Evolutionary conservation across 2,113 vertebrate species (phyloP).

Genomic region (Platichthys flesus): DNA sequence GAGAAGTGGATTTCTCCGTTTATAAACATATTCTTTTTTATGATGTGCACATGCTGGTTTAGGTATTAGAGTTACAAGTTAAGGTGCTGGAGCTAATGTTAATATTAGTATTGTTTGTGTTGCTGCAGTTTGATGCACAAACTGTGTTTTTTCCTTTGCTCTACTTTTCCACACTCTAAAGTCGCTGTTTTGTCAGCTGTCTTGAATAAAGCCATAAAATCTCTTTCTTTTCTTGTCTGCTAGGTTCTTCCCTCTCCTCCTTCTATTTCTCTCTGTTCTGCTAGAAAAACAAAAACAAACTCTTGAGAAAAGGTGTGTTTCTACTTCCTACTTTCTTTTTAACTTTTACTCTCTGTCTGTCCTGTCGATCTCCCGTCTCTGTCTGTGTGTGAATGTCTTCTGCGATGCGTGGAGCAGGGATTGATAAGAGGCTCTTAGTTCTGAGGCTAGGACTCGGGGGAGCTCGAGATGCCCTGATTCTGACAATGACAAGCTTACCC

Average conservation of each 20-base stretch:
- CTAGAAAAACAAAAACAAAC: constrained; percentile 50
- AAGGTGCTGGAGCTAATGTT: not conserved
- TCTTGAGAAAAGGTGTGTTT: constrained; percentile 74
- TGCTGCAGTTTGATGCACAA: constrained; percentile 13
- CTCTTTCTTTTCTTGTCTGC: constrained; percentile 73
- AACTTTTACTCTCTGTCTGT: constrained; percentile 43
- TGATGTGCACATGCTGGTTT: not conserved
- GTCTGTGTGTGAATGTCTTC: constrained; percentile 23
- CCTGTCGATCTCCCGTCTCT: constrained; percentile 54
- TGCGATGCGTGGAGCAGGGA: constrained; percentile 32
- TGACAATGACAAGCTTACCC: constrained; percentile 72
- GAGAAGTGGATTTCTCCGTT: not conserved
- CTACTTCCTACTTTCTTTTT: constrained; percentile 42
- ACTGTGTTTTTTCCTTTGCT: constrained; percentile 30
- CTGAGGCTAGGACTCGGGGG: constrained; percentile 60
- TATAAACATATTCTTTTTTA: not conserved
- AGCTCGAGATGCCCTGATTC: constrained; percentile 65
- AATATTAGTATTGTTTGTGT: not conserved
- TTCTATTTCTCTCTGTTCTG: constrained; percentile 69
- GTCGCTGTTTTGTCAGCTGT: constrained; percentile 57
- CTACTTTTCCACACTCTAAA: constrained; percentile 49
- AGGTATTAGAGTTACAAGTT: not conserved
- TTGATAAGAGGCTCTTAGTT: constrained; percentile 67
- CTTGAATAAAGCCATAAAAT: constrained; percentile 73
- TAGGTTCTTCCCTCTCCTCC: constrained; percentile 38